Evolutionary conservation across 2,797 vertebrate genomes (phyloP), one percentile per base, ranked within the genome.

Genomic region (Pangasius mekongensis): DNA sequence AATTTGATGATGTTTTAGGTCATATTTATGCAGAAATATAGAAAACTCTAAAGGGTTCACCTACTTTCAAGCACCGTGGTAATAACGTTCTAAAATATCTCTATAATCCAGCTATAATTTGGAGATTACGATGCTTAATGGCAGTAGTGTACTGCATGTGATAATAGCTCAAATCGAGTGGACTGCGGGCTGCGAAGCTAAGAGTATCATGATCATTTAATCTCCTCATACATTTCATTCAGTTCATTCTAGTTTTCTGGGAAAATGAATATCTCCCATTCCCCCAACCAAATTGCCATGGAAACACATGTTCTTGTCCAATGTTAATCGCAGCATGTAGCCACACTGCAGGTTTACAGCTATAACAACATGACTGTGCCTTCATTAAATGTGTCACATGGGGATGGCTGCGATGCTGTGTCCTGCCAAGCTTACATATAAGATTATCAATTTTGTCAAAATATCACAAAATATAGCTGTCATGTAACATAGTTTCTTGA

Each of bases 271-370:
- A 62, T 83, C 66, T 83, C 58, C 62, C 73, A 66, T 77, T 85
- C 83, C 56, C 27, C 69, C 82, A 60, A 67, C 33, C 69, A 58
- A 62, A 49, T 74, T 87, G 87, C 91, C 90, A 92, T 91, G 90
- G 91, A 86, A 86, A 92, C 89, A 80, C 64, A 80, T 71, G 43
- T 81, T 89, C 91, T 56, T 67, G 78, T 58, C 73, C 86, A 84
- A 82, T 83, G 88, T 87, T 90, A 85, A 87, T 69, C n/a, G 47
- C 71, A 52, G 82, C 77, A 71, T 87, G 33, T 24, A 20, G 22
- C 27, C 87, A 73, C 84, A 83, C 66, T 2, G 60, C 80, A 81
- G 74, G 54, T 85, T 76, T 82, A 77, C 43, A 36, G 74, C 49
- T 39, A 36, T 39, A 60, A 67, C 6, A 43, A 33, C 80, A 87